phyloP scores from a whole-genome alignment of 2,888 invertebrate genomes.

The Melanargia galathea region DNA sequence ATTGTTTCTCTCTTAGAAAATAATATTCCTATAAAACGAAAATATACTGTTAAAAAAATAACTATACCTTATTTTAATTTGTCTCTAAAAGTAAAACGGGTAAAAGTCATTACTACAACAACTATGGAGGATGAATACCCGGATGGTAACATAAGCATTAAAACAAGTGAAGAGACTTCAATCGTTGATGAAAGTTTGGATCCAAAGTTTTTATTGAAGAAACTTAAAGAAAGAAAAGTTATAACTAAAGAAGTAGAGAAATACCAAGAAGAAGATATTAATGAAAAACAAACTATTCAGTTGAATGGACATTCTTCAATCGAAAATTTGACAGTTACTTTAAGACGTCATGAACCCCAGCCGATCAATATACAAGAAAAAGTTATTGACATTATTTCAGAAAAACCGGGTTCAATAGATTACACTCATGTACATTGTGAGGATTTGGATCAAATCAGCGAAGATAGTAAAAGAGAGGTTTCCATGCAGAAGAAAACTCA shows the following conservation, averaged over 20 bases:
- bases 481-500: slow-evolving; percentile 35
- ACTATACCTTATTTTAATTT: slow-evolving; percentile 45
- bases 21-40: slow-evolving; percentile 45
- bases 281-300: slow-evolving; percentile 41
- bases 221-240: slow-evolving; percentile 16
- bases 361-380: not conserved
- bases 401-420: not conserved
- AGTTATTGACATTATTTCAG: not conserved
- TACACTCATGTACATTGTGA: not conserved
- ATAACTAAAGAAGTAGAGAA: slow-evolving; percentile 19
- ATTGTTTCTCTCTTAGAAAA: slow-evolving; percentile 45
- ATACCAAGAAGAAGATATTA: slow-evolving; percentile 42
- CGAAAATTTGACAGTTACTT: slow-evolving; percentile 4
- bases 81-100: slow-evolving; percentile 42
- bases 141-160: slow-evolving; percentile 48
- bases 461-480: not conserved
- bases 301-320: slow-evolving; percentile 33
- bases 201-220: slow-evolving; percentile 23
- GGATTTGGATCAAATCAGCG: not conserved
- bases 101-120: slow-evolving; percentile 47
- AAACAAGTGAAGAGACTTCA: slow-evolving; percentile 47
- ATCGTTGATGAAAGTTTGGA: slow-evolving; percentile 42
- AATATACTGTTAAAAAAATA: slow-evolving; percentile 45
- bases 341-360: not conserved
- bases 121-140: slow-evolving; percentile 50